phyloP scores from a whole-genome alignment of 2,797 vertebrate species.

The Siniperca obscura region DNA sequence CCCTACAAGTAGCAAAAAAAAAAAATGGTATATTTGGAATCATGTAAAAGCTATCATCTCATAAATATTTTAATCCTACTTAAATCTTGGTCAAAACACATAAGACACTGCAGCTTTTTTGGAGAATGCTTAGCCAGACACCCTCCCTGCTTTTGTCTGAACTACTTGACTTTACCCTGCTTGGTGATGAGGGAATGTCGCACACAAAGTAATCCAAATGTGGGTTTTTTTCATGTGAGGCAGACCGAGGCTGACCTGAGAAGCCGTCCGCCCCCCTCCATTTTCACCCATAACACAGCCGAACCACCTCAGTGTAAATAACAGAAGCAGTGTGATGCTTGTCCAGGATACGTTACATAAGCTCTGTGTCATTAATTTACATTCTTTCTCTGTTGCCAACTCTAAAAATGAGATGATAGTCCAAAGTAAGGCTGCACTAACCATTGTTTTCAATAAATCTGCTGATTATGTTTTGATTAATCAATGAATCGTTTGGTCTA shows the following conservation, averaged over 20 bases:
- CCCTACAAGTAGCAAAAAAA: not conserved
- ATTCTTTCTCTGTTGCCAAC: not conserved
- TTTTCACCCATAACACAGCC: not conserved
- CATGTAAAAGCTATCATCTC: not conserved
- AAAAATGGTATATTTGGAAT: not conserved
- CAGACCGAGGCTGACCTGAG: not conserved
- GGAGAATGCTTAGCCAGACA: not conserved
- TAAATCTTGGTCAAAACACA: conserved; percentile 19
- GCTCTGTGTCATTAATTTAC: not conserved
- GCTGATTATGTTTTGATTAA: not conserved
- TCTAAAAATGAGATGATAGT: not conserved
- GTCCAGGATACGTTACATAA: not conserved
- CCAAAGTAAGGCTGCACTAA: not conserved
- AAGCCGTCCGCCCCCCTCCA: not conserved
- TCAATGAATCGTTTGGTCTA: not conserved
- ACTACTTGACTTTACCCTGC: not conserved
- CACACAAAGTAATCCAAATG: not conserved
- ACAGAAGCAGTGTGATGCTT: not conserved
- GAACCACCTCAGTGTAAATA: not conserved
- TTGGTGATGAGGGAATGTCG: not conserved
- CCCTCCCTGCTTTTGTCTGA: not conserved
- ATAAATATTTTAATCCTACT: not conserved
- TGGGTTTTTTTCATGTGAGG: not conserved
- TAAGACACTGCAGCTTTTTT: conserved; percentile 1
- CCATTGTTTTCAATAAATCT: not conserved